Evolutionary conservation across 1,140 invertebrate species (phyloP).

Genomic region (Meteorus sp.): DNA sequence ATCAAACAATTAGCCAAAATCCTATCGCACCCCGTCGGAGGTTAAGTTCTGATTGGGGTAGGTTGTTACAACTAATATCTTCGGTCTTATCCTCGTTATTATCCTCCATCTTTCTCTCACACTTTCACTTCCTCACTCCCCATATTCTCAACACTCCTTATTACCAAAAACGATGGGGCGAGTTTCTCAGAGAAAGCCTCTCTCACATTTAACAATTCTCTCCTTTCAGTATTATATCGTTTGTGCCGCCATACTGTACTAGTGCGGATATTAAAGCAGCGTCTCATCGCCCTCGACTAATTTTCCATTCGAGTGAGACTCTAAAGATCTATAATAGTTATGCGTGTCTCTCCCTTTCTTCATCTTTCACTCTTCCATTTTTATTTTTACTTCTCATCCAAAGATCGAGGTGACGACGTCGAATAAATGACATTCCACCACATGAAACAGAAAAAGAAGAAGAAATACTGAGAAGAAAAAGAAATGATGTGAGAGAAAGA

Average conservation of each 20-base stretch:
- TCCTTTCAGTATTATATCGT: background rate
- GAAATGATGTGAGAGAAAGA: too few relatives aligned
- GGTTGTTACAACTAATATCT: constrained; percentile 50
- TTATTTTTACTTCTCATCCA: background rate
- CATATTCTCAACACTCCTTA: constrained; percentile 19
- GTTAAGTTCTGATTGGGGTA: constrained; percentile 35
- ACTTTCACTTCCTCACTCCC: constrained; percentile 26
- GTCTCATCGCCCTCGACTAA: constrained; percentile 40
- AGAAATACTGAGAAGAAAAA: too few relatives aligned
- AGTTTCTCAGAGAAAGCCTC: constrained; percentile 9
- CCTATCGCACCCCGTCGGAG: constrained; percentile 23
- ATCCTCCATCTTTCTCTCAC: constrained; percentile 32
- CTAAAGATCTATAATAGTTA: constrained; percentile 2
- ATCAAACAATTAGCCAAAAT: constrained; percentile 50
- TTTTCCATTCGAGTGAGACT: constrained; percentile 30
- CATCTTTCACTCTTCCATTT: background rate
- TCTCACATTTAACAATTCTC: constrained; percentile 16
- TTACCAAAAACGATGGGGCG: constrained; percentile 2
- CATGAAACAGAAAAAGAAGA: background rate
- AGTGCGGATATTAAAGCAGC: constrained; percentile 42
- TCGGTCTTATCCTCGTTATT: constrained; percentile 51
- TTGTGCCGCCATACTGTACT: constrained; percentile 8
- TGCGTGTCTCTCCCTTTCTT: background rate
- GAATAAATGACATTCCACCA: constrained; percentile 21
- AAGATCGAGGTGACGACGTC: background rate